Evolutionary conservation across 2,113 vertebrate species (phyloP).

Genomic region (Oceanites oceanicus): DNA sequence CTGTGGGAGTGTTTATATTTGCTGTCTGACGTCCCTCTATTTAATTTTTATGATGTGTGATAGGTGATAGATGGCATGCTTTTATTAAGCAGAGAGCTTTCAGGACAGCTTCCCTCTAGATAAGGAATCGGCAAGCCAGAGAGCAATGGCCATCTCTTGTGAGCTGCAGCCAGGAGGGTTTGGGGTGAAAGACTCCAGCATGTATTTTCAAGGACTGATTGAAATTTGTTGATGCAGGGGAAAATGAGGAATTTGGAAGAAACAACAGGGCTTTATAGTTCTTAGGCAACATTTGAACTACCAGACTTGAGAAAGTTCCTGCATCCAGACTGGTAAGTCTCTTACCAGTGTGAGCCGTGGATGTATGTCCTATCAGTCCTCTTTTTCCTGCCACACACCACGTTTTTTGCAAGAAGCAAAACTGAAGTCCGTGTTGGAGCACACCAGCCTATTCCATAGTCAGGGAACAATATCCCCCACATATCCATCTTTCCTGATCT

Average conservation of each 20-base stretch:
- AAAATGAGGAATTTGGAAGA: neutral
- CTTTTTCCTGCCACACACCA: neutral
- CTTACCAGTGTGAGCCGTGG: neutral
- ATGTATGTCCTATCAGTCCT: neutral
- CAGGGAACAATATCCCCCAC: neutral
- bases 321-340: neutral
- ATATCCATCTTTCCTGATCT: neutral
- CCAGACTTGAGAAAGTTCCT: neutral
- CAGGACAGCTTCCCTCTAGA: neutral
- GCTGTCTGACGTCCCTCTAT: neutral
- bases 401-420: neutral
- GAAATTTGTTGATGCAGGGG: neutral
- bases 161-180: neutral
- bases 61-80: neutral
- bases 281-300: neutral
- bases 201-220: neutral
- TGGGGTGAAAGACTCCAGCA: neutral
- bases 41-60: constrained; percentile 22
- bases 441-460: neutral
- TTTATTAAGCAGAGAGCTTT: neutral
- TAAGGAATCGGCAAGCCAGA: neutral
- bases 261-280: neutral
- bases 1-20: constrained; percentile 33
- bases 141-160: neutral
- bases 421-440: neutral